Evolutionary conservation across 2,888 invertebrate species (phyloP).

Genomic region (Agrochola lychnidis): DNA sequence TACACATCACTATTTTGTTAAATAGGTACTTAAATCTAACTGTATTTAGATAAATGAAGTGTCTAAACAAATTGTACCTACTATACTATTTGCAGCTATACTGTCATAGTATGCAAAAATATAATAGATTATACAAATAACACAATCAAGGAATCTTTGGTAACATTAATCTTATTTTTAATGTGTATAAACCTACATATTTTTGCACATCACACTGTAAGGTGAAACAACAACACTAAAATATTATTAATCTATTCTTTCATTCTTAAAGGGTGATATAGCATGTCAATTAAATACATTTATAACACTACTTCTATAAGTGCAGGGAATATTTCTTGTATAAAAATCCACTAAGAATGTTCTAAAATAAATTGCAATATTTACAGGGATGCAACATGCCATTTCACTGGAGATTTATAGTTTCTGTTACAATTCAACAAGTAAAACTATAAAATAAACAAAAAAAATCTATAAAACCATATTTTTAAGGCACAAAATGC

Average conservation of each 20-base stretch:
- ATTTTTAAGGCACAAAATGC: conserved; percentile 3
- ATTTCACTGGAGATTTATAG: conserved; percentile 23
- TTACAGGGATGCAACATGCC: conserved; percentile 54
- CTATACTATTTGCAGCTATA: conserved; percentile 2
- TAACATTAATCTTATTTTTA: neutral
- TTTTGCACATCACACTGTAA: conserved; percentile 16
- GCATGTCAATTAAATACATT: conserved; percentile 30
- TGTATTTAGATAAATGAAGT: conserved; percentile 10
- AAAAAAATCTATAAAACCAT: conserved; percentile 7
- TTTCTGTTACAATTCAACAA: conserved; percentile 4
- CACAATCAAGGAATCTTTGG: neutral
- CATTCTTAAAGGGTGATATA: conserved; percentile 19
- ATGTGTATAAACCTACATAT: conserved; percentile 3
- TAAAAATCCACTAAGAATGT: conserved; percentile 15
- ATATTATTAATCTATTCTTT: conserved; percentile 18
- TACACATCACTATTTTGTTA: conserved; percentile 26
- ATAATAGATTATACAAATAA: neutral
- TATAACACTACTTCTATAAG: conserved; percentile 43
- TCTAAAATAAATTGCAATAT: conserved; percentile 16
- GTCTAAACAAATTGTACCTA: neutral
- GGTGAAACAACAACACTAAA: conserved; percentile 31
- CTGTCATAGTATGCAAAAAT: conserved; percentile 31
- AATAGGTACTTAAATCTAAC: conserved; percentile 1
- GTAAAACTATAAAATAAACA: conserved; percentile 5
- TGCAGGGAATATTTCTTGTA: conserved; percentile 30